Evolutionary conservation across 2,113 vertebrate species (phyloP), one percentile per base, ranked within the genome.

Genomic region (Agapornis roseicollis): DNA sequence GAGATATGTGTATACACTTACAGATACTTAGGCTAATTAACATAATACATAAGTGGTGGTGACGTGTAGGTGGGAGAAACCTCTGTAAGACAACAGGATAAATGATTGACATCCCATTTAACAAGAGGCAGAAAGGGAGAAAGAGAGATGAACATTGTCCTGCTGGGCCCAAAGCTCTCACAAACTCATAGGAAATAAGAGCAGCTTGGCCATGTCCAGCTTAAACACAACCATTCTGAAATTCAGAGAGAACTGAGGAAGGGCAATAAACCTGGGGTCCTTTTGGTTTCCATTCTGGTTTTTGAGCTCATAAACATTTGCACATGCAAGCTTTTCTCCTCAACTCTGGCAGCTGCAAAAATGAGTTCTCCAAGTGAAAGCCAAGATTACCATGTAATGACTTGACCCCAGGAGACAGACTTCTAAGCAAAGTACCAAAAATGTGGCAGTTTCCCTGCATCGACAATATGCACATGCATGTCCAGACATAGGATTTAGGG

Each of bases 401-500:
- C 18, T 17, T 52, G 73, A 92, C 20, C 73, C 74, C 70, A 53
- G 72, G 69, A 81, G 91, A 81, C 29, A 65, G 55, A 22, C 24
- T 81, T 80, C 58, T 41, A 76, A 65, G 64, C 56, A 80, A 86
- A 76, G 53, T 74, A 64, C 82, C 72, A 42, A 81, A 93, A 81
- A 17, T 37, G 80, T 55, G 89, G 77, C 80, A 73, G 35, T 60
- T 85, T 39, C 71, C 68, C 50, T 83, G 42, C 39, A 23, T 5
- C 0, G 14, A 39, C 79, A 77, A 7, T 56, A 13, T 25, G 52
- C 65, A 88, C 71, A 42, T 13, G 44, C 0, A 0, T 90, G 92
- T 90, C 96, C 92, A 93, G 90, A 92, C 88, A 8, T 46, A 66
- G 90, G 94, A 90, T 95, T 94, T 92, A 68, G 49, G 49, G 41